These are phyloP conservation scores for Coracias cyanogaster DNA, from an alignment of 2,797 vertebrate genomes.

Conservation along the genomic window DNA sequence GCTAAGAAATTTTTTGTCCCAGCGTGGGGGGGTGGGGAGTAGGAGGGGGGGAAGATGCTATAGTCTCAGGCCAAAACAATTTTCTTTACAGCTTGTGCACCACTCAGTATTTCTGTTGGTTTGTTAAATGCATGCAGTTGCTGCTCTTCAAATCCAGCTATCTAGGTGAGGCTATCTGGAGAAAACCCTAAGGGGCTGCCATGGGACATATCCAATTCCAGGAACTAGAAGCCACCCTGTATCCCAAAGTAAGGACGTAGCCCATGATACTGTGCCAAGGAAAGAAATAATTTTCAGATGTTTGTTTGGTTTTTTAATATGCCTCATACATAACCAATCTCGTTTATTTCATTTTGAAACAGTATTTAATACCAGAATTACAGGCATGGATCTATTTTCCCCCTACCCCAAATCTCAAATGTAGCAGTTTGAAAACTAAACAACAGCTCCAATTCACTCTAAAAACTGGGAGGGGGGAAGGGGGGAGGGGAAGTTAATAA, in stretches of 20 bases:
- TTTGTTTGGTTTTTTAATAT: background rate
- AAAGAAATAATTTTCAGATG: background rate
- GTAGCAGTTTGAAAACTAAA: conserved; percentile 1
- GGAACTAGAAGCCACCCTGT: background rate
- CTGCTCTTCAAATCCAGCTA: conserved; percentile 42
- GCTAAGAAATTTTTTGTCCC: conserved; percentile 10
- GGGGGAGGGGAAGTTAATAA: background rate
- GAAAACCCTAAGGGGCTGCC: background rate
- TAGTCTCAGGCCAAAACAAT: background rate
- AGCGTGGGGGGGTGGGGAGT: background rate
- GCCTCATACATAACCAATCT: background rate
- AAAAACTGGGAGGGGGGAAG: background rate
- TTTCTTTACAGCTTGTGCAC: conserved; percentile 7
- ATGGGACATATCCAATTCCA: background rate
- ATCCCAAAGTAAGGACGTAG: background rate
- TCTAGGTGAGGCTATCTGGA: background rate
- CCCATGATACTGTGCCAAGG: background rate
- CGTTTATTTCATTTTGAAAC: background rate
- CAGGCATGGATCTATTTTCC: background rate
- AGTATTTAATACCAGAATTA: background rate
- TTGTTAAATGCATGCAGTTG: conserved; percentile 18
- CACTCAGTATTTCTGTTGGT: conserved; percentile 34
- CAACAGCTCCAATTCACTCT: background rate
- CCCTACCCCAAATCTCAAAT: background rate
- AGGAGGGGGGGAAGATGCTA: background rate